Evolutionary conservation across 2,113 vertebrate species (phyloP), one percentile per base, ranked within the genome.

Genomic region (Pollimyrus isidori): DNA sequence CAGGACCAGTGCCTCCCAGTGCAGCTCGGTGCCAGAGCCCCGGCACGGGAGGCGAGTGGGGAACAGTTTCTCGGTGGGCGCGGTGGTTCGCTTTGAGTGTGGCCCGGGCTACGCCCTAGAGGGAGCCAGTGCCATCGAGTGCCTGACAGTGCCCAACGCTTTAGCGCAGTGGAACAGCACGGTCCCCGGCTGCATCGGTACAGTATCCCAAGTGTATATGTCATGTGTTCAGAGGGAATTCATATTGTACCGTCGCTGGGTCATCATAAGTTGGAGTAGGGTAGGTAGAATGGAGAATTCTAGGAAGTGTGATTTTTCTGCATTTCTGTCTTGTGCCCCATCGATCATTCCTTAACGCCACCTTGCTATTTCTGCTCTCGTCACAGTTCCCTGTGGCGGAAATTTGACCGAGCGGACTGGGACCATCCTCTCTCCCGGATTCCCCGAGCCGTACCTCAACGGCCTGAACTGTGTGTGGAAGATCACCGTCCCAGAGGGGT

Each of bases 381-480:
- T 91, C 85, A 0, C 95, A 99, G 98, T 99, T 91, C 98, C 98
- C 0, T 99, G 98, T 45, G 98, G 98, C 56, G 98, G 98, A 23
- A 99, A 99, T 93, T 92, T 99, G 92, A 99, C 98, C 0, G 97
- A 98, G 48, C 94, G 98, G 82, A 99, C 95, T 48, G 98, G 98
- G 15, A 99, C 98, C 93, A 97, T 99, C 94, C 95, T 99, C 90
- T 99, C 98, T 56, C 98, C 98, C 0, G 98, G 98, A 39, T 99
- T 99, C 93, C 98, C 98, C 0, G 98, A 99, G 93, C 98, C 98
- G 0, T 99, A 99, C 94, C 96, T 99, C 87, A 99, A 99, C 94
- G 98, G 97, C 92, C 97, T 99, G 91, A 99, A 99, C 95, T 99
- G 98, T 4, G 97, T 99, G 52, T 99, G 98, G 98, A 99, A 98